Percentiles rank a stretch among this genome's conserved stretches.
These are phyloP conservation scores for Nomia melanderi DNA, from an alignment of 1,140 invertebrate genomes.

Conservation along the genomic window DNA sequence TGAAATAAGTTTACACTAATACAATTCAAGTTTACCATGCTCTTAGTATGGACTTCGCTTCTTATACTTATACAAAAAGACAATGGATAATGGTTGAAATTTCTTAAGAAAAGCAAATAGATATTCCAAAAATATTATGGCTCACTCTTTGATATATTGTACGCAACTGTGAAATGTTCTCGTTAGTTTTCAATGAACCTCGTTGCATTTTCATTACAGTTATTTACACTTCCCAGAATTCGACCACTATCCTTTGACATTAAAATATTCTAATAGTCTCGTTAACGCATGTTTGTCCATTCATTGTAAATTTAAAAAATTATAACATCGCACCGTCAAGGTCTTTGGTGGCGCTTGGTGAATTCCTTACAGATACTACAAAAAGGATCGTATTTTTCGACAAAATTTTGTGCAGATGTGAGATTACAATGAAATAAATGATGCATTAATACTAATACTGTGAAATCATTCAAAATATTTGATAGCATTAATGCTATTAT, in stretches of 20 bases:
- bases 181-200: not conserved
- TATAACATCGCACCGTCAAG: constrained; percentile 29
- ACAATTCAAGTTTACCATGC: constrained; percentile 5
- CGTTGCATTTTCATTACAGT: not conserved
- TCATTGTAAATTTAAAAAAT: constrained; percentile 16
- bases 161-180: constrained; percentile 4
- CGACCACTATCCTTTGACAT: constrained; percentile 34
- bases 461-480: constrained; percentile 14
- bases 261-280: not conserved
- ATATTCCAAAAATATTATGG: constrained; percentile 1
- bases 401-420: constrained; percentile 25
- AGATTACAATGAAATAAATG: constrained; percentile 9
- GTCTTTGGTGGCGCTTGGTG: constrained; percentile 40
- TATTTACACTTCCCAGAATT: constrained; percentile 21
- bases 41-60: not conserved
- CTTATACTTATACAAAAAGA: not conserved
- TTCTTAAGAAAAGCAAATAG: not conserved
- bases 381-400: constrained; percentile 1
- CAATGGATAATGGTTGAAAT: not conserved
- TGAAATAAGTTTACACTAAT: constrained; percentile 42
- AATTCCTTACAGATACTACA: constrained; percentile 17
- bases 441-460: constrained; percentile 34
- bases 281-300: constrained; percentile 3
- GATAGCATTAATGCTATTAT: constrained; percentile 18
- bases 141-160: not conserved